These are phyloP conservation scores for Numenius arquata DNA, from an alignment of 2,113 vertebrate species.

Conservation along the genomic window DNA sequence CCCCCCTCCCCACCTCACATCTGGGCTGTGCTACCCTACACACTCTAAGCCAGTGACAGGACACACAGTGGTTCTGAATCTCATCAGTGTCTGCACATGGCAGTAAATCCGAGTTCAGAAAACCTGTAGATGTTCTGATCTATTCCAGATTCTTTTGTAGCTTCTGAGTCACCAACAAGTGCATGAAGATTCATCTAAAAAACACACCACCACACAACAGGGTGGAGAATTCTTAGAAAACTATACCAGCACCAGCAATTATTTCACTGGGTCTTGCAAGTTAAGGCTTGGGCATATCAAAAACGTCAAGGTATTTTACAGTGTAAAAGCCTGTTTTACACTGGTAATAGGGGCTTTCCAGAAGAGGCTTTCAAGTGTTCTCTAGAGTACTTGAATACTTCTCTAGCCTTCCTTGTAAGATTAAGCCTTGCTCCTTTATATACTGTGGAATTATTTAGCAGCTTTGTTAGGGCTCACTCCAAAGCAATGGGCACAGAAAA, in stretches of 20 bases:
- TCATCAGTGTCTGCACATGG: neutral
- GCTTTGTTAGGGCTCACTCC: slow-evolving; percentile 4
- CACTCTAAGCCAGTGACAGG: neutral
- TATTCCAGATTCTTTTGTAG: neutral
- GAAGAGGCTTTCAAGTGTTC: slow-evolving; percentile 42
- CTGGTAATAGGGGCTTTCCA: slow-evolving; percentile 14
- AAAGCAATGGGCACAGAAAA: neutral
- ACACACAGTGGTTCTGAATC: neutral
- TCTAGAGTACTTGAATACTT: slow-evolving; percentile 22
- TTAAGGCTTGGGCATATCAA: neutral
- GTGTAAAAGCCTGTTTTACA: neutral
- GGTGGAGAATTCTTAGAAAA: neutral
- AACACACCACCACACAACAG: neutral
- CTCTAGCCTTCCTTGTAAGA: slow-evolving; percentile 11
- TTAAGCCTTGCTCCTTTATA: slow-evolving; percentile 31
- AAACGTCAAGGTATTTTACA: neutral
- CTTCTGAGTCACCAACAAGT: neutral
- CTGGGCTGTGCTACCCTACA: neutral
- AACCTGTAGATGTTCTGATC: neutral
- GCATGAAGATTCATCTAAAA: neutral
- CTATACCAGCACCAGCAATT: neutral
- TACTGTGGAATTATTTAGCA: neutral
- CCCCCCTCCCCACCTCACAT: neutral
- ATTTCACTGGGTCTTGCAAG: neutral
- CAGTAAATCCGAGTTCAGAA: neutral